A percentile compares a stretch with the other conserved stretches of the same genome.
Conservation (phyloP, 1,140 invertebrate genomes). For the Drosophila truncata region DNA sequence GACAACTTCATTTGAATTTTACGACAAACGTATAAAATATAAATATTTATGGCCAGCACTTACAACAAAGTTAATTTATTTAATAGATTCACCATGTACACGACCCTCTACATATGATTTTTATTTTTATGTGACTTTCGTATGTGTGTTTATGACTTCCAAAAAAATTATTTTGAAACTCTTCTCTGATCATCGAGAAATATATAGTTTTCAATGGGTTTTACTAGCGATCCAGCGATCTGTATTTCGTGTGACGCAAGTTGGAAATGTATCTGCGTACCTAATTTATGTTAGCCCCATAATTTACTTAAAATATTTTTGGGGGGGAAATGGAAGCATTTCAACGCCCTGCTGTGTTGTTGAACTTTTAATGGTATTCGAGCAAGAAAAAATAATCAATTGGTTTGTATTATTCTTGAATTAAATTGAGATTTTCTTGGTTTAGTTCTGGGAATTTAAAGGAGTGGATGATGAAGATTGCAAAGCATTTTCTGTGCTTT, state of each 20-base stretch:
- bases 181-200: constrained; percentile 26
- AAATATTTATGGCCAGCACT: constrained; percentile 83
- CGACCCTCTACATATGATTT: constrained; percentile 15
- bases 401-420: constrained; percentile 7
- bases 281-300: constrained; percentile 45
- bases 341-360: constrained; percentile 25
- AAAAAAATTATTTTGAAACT: constrained; percentile 33
- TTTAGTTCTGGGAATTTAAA: background rate
- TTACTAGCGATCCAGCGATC: constrained; percentile 15
- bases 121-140: constrained; percentile 37
- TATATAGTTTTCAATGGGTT: constrained; percentile 37
- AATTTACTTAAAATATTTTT: constrained; percentile 40
- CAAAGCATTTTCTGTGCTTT: background rate
- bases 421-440: background rate
- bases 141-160: constrained; percentile 31
- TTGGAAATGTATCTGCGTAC: constrained; percentile 30
- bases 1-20: constrained; percentile 82
- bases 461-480: background rate
- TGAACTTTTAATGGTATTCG: constrained; percentile 25
- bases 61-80: constrained; percentile 84
- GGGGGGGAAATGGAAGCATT: background rate
- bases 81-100: constrained; percentile 67
- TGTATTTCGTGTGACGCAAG: constrained; percentile 27
- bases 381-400: constrained; percentile 29
- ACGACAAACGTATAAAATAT: constrained; percentile 63